Base-by-base conservation (phyloP, 2,888 invertebrate species). In the Cynaeus angustus region DNA sequence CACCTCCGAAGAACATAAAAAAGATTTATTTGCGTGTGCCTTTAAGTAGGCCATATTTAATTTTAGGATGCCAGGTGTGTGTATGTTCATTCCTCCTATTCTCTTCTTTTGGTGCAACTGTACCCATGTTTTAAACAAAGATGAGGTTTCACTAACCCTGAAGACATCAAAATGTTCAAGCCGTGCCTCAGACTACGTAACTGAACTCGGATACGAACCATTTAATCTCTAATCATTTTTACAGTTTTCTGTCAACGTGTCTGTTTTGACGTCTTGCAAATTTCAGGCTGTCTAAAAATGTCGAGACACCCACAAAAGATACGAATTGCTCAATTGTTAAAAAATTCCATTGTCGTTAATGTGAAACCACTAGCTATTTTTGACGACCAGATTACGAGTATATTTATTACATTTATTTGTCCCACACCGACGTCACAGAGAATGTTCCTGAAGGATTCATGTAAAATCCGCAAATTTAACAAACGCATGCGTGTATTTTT, bases 11-110 rank as follows among this genome's bases (percentile, higher is more conserved):
- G 33, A 2, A 9, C n/a, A 33, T 33, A 33, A 48, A 61, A 62
- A 62, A 48, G 59, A 61, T 38, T 48, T 58, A 66, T 59, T 52
- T 56, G 58, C 41, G 70, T 66, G 48, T 72, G 62, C 30, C 72
- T 71, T 46, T 71, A 80, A 80, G 80, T 81, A 79, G 80, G 80
- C 79, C 80, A 79, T 80, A 80, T 80, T 80, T 81, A 81, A 80
- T 79, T 82, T 80, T 81, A 77, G 79, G 79, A 75, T 77, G 76
- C 80, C 79, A 79, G 79, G 79, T 80, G 79, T n/a, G n/a, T 79
- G 72, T 71, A 70, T 70, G 30, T 50, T 67, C 61, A 33, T 53
- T 56, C 26, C 21, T 21, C 70, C 70, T 70, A 71, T 74, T 72
- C 71, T 74, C 37, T 53, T 64, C 64, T 70, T 70, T 66, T 70